phyloP scores from a whole-genome alignment of 2,797 vertebrate genomes.

The Lacerta viridis region DNA sequence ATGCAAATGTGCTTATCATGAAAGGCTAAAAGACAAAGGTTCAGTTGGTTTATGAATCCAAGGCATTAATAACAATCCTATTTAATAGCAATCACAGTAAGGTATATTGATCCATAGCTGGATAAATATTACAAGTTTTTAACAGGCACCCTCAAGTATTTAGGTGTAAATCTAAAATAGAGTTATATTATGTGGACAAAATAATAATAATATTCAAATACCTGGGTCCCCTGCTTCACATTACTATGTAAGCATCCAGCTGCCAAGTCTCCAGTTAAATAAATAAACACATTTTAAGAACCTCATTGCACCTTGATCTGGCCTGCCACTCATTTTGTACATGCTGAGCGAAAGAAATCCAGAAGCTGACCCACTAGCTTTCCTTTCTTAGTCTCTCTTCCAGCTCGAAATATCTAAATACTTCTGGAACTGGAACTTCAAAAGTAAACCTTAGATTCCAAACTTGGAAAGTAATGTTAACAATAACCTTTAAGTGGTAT shows the following conservation, averaged over 20 bases:
- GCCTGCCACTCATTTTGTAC: neutral
- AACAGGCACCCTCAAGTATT: neutral
- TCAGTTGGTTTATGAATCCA: no score
- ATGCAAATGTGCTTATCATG: neutral
- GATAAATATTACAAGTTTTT: neutral
- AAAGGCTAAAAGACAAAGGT: neutral
- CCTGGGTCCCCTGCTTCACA: no score
- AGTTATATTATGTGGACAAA: no score
- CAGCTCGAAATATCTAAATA: neutral
- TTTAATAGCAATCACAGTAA: neutral
- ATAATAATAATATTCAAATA: neutral
- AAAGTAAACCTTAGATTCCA: neutral
- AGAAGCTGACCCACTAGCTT: neutral
- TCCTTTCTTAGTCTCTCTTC: neutral
- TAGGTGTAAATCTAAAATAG: neutral
- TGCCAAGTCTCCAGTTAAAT: neutral
- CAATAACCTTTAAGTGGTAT: neutral
- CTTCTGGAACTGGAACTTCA: neutral
- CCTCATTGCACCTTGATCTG: neutral
- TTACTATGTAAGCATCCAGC: neutral
- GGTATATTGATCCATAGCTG: neutral
- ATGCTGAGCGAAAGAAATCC: neutral
- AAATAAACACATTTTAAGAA: neutral
- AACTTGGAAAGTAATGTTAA: conserved; percentile 14
- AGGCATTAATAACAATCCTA: neutral